phyloP scores from a whole-genome alignment of 2,113 vertebrate species.

The Notothenia rossii region DNA sequence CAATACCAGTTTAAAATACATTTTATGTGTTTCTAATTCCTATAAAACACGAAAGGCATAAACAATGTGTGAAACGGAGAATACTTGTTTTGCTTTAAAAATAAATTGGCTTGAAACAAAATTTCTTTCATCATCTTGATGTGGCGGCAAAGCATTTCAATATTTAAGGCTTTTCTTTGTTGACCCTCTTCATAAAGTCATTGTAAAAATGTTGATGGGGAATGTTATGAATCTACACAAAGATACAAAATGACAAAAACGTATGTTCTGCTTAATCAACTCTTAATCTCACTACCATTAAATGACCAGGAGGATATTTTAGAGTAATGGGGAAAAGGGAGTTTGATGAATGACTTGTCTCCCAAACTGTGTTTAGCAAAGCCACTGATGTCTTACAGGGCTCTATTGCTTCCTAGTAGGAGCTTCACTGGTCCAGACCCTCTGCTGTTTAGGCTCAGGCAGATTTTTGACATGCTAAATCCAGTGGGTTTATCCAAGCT shows the following conservation, averaged over 20 bases:
- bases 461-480: slow-evolving; percentile 58
- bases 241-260: background rate
- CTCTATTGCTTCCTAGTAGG: slow-evolving; percentile 21
- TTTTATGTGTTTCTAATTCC: background rate
- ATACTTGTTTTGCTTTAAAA: background rate
- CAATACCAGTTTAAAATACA: background rate
- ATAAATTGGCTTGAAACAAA: background rate
- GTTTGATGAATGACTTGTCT: slow-evolving; percentile 36
- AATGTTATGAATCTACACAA: background rate
- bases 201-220: background rate
- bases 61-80: background rate
- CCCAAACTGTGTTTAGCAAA: slow-evolving; percentile 30
- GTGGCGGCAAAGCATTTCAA: too few relatives aligned
- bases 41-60: too few relatives aligned
- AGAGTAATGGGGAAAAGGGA: slow-evolving; percentile 15
- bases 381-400: slow-evolving; percentile 40
- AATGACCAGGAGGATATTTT: slow-evolving; percentile 4
- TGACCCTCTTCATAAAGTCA: background rate
- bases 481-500: slow-evolving; percentile 39
- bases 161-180: too few relatives aligned
- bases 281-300: background rate
- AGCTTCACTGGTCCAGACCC: slow-evolving; percentile 39
- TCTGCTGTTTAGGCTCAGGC: slow-evolving; percentile 17
- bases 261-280: background rate
- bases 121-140: too few relatives aligned